Percentiles rank a stretch among this genome's conserved stretches.
These are phyloP conservation scores for Cottoperca gobio DNA, from an alignment of 2,797 vertebrate species.

Conservation along the genomic window DNA sequence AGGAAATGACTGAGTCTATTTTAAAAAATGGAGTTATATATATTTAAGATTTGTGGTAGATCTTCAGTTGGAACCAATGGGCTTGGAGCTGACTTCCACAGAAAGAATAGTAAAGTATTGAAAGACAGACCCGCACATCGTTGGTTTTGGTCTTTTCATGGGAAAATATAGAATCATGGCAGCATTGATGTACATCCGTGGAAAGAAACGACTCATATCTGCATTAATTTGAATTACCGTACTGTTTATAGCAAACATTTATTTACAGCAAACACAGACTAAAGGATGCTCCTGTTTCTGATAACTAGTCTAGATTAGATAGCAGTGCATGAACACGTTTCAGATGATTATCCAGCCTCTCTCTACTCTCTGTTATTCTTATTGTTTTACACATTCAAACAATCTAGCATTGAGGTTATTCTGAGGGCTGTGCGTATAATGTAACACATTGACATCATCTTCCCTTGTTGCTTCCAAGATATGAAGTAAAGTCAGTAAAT, in stretches of 20 bases:
- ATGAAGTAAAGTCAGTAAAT: background rate
- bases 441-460: conserved; percentile 15
- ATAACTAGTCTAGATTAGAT: conserved; percentile 29
- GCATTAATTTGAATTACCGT: background rate
- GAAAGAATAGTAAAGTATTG: background rate
- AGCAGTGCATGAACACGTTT: conserved; percentile 9
- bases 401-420: background rate
- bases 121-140: background rate
- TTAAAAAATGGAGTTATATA: background rate
- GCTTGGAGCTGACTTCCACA: background rate
- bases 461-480: background rate
- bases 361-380: background rate
- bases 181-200: background rate
- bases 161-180: background rate
- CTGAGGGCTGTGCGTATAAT: background rate
- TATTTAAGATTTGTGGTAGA: background rate
- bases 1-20: background rate
- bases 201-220: background rate
- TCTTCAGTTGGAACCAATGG: background rate
- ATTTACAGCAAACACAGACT: conserved; percentile 48
- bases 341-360: conserved; percentile 14
- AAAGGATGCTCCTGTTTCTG: background rate
- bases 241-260: conserved; percentile 11
- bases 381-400: background rate
- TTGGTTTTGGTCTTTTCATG: background rate